phyloP scores from a whole-genome alignment of 2,797 vertebrate species.

The Phoebastria nigripes region DNA sequence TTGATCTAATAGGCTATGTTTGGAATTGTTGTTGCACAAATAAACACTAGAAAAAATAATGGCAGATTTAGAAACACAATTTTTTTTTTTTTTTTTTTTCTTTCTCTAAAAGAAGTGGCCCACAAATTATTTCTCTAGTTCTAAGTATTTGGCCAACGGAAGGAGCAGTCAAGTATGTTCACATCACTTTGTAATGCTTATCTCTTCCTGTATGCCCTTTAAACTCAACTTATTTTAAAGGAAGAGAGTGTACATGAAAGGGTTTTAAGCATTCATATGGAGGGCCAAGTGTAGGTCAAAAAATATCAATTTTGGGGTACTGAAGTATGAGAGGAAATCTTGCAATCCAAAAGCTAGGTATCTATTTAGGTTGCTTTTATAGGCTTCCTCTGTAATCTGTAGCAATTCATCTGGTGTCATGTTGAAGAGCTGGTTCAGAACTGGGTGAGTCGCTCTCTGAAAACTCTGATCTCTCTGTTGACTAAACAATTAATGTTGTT shows the following conservation, averaged over 20 bases:
- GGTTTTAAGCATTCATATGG: not conserved
- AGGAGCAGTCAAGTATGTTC: constrained; percentile 38
- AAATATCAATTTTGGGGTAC: not conserved
- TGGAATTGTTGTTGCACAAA: not conserved
- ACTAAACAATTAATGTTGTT: not conserved
- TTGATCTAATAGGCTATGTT: not conserved
- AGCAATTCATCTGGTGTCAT: not conserved
- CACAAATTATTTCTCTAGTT: not conserved
- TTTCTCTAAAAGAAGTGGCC: not conserved
- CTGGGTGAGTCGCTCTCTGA: not conserved
- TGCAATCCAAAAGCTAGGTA: not conserved
- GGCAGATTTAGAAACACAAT: not conserved
- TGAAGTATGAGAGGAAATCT: not conserved
- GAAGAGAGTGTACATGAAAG: not conserved
- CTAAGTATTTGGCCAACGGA: not conserved
- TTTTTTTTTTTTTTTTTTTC: not conserved
- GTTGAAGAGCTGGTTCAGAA: not conserved
- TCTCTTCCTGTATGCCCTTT: constrained; percentile 45
- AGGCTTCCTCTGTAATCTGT: not conserved
- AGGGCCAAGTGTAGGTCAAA: not conserved
- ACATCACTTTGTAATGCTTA: constrained; percentile 43
- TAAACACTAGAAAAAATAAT: not conserved
- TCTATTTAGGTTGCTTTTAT: not conserved
- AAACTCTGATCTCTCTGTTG: not conserved
- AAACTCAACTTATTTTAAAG: not conserved